Conservation (phyloP, 2,888 invertebrate genomes). For the Mongoloraphidia duomilia region DNA sequence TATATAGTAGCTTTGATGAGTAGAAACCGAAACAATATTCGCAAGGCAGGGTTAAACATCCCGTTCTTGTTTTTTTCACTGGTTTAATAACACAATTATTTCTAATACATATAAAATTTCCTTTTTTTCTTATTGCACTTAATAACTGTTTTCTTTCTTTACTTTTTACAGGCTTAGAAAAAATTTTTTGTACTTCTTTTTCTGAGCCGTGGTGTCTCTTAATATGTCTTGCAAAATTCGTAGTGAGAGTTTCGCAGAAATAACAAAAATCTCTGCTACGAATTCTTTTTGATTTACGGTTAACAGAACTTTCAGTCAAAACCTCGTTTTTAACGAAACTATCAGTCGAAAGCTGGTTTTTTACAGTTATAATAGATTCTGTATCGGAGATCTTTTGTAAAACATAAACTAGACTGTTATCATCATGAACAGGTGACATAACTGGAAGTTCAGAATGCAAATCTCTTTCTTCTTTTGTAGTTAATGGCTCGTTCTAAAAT, state of each 20-base stretch:
- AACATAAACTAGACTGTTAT: no score
- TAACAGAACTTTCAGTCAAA: not conserved
- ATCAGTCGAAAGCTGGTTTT: not conserved
- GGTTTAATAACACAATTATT: slow-evolving; percentile 11
- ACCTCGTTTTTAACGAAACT: not conserved
- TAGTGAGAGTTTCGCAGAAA: slow-evolving; percentile 7
- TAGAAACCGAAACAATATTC: slow-evolving; percentile 16
- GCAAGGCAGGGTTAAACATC: slow-evolving; percentile 11
- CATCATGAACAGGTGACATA: no score
- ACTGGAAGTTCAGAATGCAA: no score
- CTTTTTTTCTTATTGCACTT: no score
- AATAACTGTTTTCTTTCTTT: slow-evolving; percentile 6
- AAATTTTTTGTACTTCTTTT: slow-evolving; percentile 7
- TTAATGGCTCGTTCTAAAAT: no score
- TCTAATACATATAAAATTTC: slow-evolving; percentile 14
- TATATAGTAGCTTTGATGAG: slow-evolving; percentile 13
- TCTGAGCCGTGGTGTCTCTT: slow-evolving; percentile 7
- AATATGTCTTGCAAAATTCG: slow-evolving; percentile 8
- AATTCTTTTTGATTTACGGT: not conserved
- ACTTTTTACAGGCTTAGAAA: slow-evolving; percentile 1
- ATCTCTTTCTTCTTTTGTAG: no score
- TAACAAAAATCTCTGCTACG: slow-evolving; percentile 8
- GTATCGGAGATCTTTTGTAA: no score
- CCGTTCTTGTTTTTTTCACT: slow-evolving; percentile 4
- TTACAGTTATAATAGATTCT: no score